Evolutionary conservation across 1,140 invertebrate genomes (phyloP).

Genomic region (Drosophila simulans): DNA sequence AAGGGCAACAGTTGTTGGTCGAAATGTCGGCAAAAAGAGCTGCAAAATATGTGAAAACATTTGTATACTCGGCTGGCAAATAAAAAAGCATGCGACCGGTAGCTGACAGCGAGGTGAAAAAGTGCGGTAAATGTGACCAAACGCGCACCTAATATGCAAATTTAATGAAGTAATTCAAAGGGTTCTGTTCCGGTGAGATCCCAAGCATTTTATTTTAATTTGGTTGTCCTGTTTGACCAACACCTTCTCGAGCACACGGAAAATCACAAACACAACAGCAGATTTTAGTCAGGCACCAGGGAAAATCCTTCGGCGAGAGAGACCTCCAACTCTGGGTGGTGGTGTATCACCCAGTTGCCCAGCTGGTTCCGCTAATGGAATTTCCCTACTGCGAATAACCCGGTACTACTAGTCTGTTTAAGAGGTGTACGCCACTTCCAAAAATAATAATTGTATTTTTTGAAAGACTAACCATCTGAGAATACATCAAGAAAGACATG

Average conservation of each 20-base stretch:
- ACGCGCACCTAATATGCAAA: conserved; percentile 81
- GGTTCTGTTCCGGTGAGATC: conserved; percentile 37
- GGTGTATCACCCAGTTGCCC: background rate
- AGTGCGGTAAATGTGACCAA: conserved; percentile 72
- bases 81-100: conserved; percentile 5
- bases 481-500: too few species aligned
- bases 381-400: too few species aligned
- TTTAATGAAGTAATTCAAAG: conserved; percentile 83
- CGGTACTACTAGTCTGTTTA: too few species aligned
- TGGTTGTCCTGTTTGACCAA: conserved; percentile 49
- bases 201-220: conserved; percentile 67
- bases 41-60: conserved; percentile 11
- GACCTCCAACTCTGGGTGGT: background rate
- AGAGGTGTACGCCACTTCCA: too few species aligned
- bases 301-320: conserved; percentile 17
- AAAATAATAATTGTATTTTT: too few species aligned
- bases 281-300: conserved; percentile 54
- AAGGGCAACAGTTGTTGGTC: conserved; percentile 11
- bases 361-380: too few species aligned
- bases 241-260: conserved; percentile 41
- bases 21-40: conserved; percentile 14
- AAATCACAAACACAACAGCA: conserved; percentile 43
- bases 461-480: too few species aligned
- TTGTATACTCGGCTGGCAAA: conserved; percentile 1
- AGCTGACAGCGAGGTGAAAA: conserved; percentile 38